Percentiles rank a stretch among this genome's conserved stretches.
These are phyloP conservation scores for Montipora sp. DNA, from an alignment of 64 coral and sea anemone species.

Conservation along the genomic window DNA sequence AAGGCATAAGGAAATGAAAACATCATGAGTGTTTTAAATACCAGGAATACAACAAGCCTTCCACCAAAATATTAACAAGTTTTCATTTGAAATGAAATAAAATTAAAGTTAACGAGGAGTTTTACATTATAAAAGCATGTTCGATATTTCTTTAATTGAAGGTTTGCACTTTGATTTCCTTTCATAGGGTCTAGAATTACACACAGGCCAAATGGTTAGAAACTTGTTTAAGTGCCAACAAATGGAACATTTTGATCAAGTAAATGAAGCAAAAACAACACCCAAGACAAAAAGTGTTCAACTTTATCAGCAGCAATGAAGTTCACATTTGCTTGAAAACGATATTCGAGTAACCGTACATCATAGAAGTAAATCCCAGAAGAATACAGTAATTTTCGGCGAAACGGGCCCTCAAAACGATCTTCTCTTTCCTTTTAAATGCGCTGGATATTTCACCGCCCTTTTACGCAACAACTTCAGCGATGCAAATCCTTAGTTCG, in stretches of 20 bases:
- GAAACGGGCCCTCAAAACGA: no score
- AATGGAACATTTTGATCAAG: neutral
- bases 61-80: neutral
- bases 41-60: no score
- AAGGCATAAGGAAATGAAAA: no score
- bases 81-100: neutral
- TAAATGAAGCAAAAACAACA: neutral
- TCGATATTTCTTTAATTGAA: neutral
- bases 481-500: neutral
- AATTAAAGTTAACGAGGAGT: no score
- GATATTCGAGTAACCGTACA: neutral
- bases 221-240: neutral
- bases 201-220: neutral
- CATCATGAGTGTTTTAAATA: no score
- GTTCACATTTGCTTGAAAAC: neutral
- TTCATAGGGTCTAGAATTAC: neutral
- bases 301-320: neutral
- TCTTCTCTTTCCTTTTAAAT: neutral
- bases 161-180: constrained; percentile 8
- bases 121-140: neutral
- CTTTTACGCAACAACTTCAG: neutral
- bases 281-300: neutral
- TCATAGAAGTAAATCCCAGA: neutral
- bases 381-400: neutral
- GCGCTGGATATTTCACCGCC: no score